Conservation (phyloP, 1,140 invertebrate genomes). For the Nasonia longicornis region DNA sequence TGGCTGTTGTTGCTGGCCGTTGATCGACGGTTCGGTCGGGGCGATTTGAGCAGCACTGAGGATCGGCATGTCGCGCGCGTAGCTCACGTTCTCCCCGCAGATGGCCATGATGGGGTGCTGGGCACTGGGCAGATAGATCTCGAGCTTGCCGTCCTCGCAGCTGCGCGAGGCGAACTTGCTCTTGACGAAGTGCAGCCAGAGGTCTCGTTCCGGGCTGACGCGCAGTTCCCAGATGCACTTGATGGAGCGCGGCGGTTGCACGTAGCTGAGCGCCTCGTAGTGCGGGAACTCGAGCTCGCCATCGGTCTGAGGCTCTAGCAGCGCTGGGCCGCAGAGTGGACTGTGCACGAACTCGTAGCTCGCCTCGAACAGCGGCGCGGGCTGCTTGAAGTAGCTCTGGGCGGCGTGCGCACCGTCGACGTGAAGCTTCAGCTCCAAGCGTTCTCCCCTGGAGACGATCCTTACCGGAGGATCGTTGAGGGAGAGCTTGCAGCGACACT, state of each 20-base stretch:
- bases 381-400: constrained; percentile 87
- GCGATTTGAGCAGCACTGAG: constrained; percentile 79
- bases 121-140: constrained; percentile 80
- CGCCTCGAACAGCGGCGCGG: constrained; percentile 84
- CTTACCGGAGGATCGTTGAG: constrained; percentile 71
- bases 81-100: constrained; percentile 85
- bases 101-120: constrained; percentile 80
- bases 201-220: constrained; percentile 82
- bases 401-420: constrained; percentile 86
- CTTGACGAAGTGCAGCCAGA: constrained; percentile 88
- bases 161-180: constrained; percentile 84
- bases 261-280: constrained; percentile 84
- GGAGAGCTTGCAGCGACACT: constrained; percentile 71
- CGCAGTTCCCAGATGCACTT: constrained; percentile 90
- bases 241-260: constrained; percentile 79
- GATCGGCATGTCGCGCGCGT: constrained; percentile 82
- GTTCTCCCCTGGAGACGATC: constrained; percentile 82
- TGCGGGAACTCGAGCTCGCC: constrained; percentile 88
- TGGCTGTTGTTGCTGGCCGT: constrained; percentile 68
- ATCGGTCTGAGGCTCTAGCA: constrained; percentile 81
- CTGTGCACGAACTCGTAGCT: constrained; percentile 89
- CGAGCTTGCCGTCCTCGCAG: constrained; percentile 87
- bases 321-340: constrained; percentile 85
- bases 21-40: constrained; percentile 69
- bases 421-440: constrained; percentile 81